Evolutionary conservation across 2,888 invertebrate genomes (phyloP).

Genomic region (Cosmia trapezina): DNA sequence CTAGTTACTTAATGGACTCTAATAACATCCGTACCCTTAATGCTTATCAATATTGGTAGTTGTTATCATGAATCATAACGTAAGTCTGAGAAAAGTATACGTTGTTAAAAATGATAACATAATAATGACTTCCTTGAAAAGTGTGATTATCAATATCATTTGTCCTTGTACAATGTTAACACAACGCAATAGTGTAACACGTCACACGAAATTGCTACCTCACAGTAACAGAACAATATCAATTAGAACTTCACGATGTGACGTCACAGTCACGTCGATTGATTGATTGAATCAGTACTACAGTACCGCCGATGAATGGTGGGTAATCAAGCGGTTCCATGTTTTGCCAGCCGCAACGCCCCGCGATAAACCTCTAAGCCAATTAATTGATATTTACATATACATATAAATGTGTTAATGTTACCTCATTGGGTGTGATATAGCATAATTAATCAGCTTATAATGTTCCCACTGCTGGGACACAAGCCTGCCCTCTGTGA

Average conservation of each 20-base stretch:
- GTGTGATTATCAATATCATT: no score
- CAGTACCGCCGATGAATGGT: conserved; percentile 55
- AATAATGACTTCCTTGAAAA: no score
- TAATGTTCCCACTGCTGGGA: no score
- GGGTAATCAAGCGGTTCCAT: conserved; percentile 79
- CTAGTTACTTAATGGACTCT: no score
- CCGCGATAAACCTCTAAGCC: conserved; percentile 71
- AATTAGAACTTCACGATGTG: conserved; percentile 40
- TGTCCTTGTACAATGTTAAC: no score
- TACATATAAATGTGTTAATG: conserved; percentile 11
- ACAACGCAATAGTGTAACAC: conserved; percentile 9
- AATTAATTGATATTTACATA: conserved; percentile 69
- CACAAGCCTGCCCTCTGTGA: no score
- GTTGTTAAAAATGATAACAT: no score
- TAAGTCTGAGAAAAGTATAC: no score
- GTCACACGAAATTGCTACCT: conserved; percentile 26
- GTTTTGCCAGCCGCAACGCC: conserved; percentile 80
- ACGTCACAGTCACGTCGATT: conserved; percentile 37
- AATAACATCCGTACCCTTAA: no score
- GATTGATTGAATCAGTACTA: conserved; percentile 76
- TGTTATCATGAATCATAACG: no score
- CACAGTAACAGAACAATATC: conserved; percentile 26
- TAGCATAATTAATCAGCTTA: no score
- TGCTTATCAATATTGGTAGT: no score
- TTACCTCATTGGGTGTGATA: neutral